Base-by-base conservation (phyloP, 2,797 vertebrate genomes). In the Pteropus rufus region DNA sequence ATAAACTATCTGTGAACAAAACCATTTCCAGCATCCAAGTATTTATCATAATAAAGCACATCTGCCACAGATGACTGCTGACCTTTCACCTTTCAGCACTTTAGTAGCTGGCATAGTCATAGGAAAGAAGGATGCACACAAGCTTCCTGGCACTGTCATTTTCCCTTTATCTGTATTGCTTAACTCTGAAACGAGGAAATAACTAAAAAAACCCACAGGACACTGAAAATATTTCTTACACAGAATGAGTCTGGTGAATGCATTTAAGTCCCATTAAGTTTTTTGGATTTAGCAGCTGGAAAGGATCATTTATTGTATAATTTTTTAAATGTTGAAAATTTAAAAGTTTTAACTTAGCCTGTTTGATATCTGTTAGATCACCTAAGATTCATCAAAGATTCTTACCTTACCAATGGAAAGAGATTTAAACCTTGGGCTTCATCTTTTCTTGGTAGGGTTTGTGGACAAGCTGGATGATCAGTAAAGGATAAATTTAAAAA, bases 1-100 rank as follows among this genome's bases (percentile, higher is more conserved):
- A 85, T 81, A 91, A 97, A 84, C 44, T 39, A 80, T 39, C 87
- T 96, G 19, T 65, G 56, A 96, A 91, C 76, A 49, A 79, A 96
- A 84, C 26, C 9, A 2, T 44, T 96, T 93, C 49, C 81, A 77
- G 6, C 39, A 58, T 93, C 95, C 49, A 70, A 93, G 52, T 87
- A 26, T 26, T 97, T 96, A 91, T 83, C 93, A 64, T 12, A 87
- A 65, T 84, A 34, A 97, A 70, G 60, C 44, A 60, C 44, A 92
- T 95, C 90, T 88, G 73, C 77, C 70, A 86, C 62, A 97, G 95
- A 89, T 96, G 89, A 89, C 49, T 85, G 49, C 44, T 94, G 96
- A 95, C 86, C 86, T 96, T 93, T 97, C 64, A n/a, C 89, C 79
- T 86, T 31, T 52, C 49, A 64, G 89, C 46, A 62, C 77, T 62